phyloP scores from a whole-genome alignment of 1,140 invertebrate genomes.

The Vanessa tameamea region DNA sequence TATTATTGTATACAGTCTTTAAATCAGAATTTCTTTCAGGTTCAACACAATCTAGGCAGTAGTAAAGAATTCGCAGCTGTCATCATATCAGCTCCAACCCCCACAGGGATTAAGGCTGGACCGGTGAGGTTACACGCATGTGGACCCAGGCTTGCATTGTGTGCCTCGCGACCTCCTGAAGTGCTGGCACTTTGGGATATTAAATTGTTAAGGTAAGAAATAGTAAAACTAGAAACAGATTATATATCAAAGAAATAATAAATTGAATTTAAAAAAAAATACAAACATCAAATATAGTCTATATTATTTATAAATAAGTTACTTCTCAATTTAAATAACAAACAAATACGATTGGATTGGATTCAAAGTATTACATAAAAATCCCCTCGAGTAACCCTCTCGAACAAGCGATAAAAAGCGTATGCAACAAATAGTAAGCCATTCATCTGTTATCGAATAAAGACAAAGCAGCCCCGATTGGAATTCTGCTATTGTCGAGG shows the following conservation, averaged over 20 bases:
- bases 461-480: constrained; percentile 8
- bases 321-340: too few species aligned
- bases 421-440: constrained; percentile 21
- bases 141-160: constrained; percentile 63
- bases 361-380: too few species aligned
- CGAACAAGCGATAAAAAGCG: constrained; percentile 11
- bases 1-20: too few species aligned
- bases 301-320: too few species aligned
- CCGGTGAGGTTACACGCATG: constrained; percentile 69
- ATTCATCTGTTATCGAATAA: constrained; percentile 17
- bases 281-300: too few species aligned
- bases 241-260: too few species aligned
- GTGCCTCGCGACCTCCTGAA: constrained; percentile 63
- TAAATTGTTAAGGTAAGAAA: constrained; percentile 65
- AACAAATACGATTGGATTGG: too few species aligned
- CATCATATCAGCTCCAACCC: constrained; percentile 58
- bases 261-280: too few species aligned
- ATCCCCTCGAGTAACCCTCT: background rate
- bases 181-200: constrained; percentile 72
- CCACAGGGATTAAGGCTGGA: constrained; percentile 54
- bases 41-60: constrained; percentile 73
- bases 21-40: constrained; percentile 44
- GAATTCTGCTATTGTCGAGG: constrained; percentile 10
- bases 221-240: background rate
- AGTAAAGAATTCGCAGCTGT: constrained; percentile 73